phyloP scores from a whole-genome alignment of 2,797 vertebrate genomes.

The Phalanger gymnotis region DNA sequence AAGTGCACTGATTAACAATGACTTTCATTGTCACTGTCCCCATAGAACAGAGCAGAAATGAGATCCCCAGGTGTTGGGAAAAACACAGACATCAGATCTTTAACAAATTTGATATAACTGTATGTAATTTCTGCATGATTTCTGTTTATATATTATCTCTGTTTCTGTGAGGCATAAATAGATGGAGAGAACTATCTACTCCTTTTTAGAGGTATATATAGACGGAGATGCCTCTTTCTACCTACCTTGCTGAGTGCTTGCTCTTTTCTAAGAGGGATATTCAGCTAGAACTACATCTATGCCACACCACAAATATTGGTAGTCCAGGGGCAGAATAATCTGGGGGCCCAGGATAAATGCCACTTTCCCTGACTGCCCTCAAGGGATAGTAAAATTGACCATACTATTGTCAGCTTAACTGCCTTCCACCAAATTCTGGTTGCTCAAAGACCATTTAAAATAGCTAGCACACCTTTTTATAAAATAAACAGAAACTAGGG shows the following conservation, averaged over 20 bases:
- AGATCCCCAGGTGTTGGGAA: background rate
- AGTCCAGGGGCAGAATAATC: background rate
- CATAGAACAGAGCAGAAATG: background rate
- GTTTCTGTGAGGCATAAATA: background rate
- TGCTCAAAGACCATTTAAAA: background rate
- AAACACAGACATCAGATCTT: background rate
- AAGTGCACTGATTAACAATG: background rate
- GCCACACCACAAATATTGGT: background rate
- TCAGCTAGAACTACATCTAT: background rate
- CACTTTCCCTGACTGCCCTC: background rate
- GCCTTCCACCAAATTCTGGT: background rate
- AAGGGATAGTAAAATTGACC: background rate
- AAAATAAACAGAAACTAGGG: background rate
- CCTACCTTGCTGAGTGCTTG: background rate
- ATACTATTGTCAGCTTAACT: background rate
- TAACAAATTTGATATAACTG: background rate
- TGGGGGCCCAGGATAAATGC: background rate
- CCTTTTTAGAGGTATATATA: background rate
- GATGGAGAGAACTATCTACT: background rate
- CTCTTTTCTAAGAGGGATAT: background rate
- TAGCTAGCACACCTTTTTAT: background rate
- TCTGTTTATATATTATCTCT: background rate
- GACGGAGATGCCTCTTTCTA: background rate
- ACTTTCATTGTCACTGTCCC: background rate
- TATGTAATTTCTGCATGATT: background rate